These are phyloP conservation scores for Lordiphosa mommai DNA, from an alignment of 1,140 invertebrate genomes.

Conservation along the genomic window DNA sequence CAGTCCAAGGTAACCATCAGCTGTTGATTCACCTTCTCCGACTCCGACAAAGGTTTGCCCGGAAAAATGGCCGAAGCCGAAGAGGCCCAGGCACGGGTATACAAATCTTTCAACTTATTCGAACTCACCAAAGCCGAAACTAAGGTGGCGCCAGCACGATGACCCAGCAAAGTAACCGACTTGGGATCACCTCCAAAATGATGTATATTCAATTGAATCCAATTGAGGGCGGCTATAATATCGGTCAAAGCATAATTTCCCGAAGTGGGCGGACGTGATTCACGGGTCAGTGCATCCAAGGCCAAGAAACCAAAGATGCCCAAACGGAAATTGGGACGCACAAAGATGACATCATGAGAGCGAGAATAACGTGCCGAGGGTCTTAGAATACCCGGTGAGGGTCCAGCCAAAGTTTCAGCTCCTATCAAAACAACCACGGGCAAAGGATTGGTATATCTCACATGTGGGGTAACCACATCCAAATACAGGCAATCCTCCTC, in stretches of 20 bases:
- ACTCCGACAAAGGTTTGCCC: constrained; percentile 82
- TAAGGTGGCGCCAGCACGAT: constrained; percentile 88
- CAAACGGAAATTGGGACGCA: constrained; percentile 89
- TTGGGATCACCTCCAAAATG: constrained; percentile 90
- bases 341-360: constrained; percentile 89
- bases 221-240: constrained; percentile 87
- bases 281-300: constrained; percentile 84
- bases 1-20: constrained; percentile 82
- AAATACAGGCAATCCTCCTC: constrained; percentile 90
- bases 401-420: constrained; percentile 88
- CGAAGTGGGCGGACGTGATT: constrained; percentile 86
- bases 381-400: constrained; percentile 84
- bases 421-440: constrained; percentile 91
- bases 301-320: constrained; percentile 90
- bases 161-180: constrained; percentile 89
- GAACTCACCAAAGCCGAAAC: constrained; percentile 85
- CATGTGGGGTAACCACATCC: constrained; percentile 87
- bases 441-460: constrained; percentile 85
- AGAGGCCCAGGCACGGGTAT: constrained; percentile 86
- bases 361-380: constrained; percentile 85
- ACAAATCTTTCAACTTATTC: constrained; percentile 82
- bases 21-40: constrained; percentile 82
- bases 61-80: constrained; percentile 87
- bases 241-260: constrained; percentile 94
- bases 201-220: constrained; percentile 89